Percentiles rank a stretch among this genome's conserved stretches.
phyloP scores from a whole-genome alignment of 2,797 vertebrate species.

The Smutsia temminckii region DNA sequence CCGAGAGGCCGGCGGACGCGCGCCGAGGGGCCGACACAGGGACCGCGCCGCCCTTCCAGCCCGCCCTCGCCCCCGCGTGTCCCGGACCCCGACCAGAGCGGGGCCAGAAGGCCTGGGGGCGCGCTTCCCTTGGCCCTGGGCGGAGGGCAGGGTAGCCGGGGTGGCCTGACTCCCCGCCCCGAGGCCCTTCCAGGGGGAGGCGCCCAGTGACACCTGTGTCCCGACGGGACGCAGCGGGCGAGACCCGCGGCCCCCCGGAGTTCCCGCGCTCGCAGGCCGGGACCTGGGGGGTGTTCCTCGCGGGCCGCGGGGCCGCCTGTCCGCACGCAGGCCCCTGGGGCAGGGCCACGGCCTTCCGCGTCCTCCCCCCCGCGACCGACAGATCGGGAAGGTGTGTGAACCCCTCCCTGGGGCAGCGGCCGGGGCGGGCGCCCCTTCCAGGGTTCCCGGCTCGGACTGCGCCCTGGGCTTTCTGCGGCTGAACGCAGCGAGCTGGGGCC shows the following conservation, averaged over 20 bases:
- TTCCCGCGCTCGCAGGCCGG: too few species aligned
- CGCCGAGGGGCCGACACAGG: background rate
- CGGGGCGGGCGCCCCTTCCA: background rate
- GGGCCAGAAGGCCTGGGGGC: background rate
- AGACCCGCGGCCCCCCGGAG: background rate
- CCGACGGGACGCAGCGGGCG: background rate
- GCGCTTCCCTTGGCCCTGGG: background rate
- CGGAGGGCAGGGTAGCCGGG: rapidly evolving
- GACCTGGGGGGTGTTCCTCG: background rate
- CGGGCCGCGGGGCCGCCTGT: background rate
- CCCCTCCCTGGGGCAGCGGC: background rate
- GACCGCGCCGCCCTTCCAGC: background rate
- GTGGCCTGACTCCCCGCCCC: background rate
- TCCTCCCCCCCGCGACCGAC: background rate
- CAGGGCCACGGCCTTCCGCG: background rate
- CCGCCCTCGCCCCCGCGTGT: background rate
- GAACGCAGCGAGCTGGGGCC: background rate
- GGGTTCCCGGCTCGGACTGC: too few species aligned
- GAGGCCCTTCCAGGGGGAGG: too few species aligned
- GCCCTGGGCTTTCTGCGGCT: background rate
- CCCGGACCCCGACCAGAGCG: background rate
- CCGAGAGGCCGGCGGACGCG: background rate
- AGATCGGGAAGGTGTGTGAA: background rate
- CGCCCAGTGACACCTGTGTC: background rate
- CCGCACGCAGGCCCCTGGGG: background rate